Percentiles rank a stretch among this genome's conserved stretches.
Evolutionary conservation across 2,888 invertebrate species (phyloP).

Genomic region (Scaptomyza cyrtandrae): DNA sequence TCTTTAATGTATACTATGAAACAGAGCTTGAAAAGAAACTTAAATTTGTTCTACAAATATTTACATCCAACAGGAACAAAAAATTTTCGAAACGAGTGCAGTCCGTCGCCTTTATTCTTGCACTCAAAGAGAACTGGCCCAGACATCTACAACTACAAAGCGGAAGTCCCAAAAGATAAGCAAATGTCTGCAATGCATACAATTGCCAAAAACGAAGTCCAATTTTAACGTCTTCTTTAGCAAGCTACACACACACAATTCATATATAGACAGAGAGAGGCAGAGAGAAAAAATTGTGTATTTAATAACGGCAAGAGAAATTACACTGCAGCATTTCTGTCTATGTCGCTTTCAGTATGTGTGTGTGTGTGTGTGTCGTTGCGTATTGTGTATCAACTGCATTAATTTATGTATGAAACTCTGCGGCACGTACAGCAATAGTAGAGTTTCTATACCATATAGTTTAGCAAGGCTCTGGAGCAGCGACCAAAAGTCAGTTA

Average conservation of each 20-base stretch:
- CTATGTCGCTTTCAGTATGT: slow-evolving; percentile 15
- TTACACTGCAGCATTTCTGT: slow-evolving; percentile 69
- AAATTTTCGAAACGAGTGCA: background rate
- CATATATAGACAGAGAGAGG: slow-evolving; percentile 43
- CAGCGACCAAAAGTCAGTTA: slow-evolving; percentile 59
- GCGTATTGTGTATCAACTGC: slow-evolving; percentile 62
- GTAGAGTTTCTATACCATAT: slow-evolving; percentile 22
- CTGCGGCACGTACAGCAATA: slow-evolving; percentile 49
- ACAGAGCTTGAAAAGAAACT: background rate
- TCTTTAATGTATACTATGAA: background rate
- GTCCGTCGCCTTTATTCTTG: background rate
- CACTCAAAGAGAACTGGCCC: background rate
- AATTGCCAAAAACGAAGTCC: slow-evolving; percentile 58
- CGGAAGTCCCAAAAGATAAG: slow-evolving; percentile 53
- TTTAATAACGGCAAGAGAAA: slow-evolving; percentile 75
- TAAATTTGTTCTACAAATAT: slow-evolving; percentile 25
- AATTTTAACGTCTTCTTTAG: slow-evolving; percentile 15
- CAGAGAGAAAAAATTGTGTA: slow-evolving; percentile 61
- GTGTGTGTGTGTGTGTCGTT: slow-evolving; percentile 19
- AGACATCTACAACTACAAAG: slow-evolving; percentile 7
- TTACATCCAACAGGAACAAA: slow-evolving; percentile 17
- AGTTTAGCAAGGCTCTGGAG: slow-evolving; percentile 5
- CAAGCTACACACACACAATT: slow-evolving; percentile 39
- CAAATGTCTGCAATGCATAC: slow-evolving; percentile 67
- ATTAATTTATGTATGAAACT: slow-evolving; percentile 76